Base-by-base conservation (phyloP, 2,888 invertebrate genomes). In the Dexiosoma caninum region DNA sequence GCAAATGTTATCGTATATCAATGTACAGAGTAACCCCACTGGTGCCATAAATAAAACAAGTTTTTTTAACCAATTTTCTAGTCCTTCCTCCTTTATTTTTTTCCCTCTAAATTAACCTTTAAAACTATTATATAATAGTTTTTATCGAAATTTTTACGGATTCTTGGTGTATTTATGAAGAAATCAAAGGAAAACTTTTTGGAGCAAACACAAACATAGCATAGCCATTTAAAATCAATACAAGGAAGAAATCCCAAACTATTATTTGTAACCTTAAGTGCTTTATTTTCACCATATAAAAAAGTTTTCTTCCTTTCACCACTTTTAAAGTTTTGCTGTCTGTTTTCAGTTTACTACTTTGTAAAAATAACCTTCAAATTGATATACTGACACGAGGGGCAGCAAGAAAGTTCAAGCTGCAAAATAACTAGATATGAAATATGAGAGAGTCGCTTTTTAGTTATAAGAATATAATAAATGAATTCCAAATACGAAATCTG, bases 191-290 rank as follows among this genome's bases (percentile, higher is more conserved):
- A 46, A 51, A 69, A 53, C 9, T 62, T 62, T 23, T 69, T 60
- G 44, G 37, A 37, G 64, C 49, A 12, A 51, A 12, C 7, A 35
- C 12, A 9, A 32, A 44, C 8, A 12, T n/a, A n/a, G n/a, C n/a
- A 49, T 40, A 49, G n/a, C 59, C 40, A n/a, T 49, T 59, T 49
- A 40, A 19, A 51, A 75, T 62, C 51, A 60, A 51, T 71, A 51
- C 60, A 23, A 57, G 19, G 37, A 66, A 40, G 12, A 46, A 62
- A 66, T 57, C 30, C 21, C 37, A 30, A 77, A 55, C 60, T 46
- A 62, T 12, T 16, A 32, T 62, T 30, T 74, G 49, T 69, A 74
- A 57, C 72, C 67, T 74, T 78, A 69, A 74, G 62, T 72, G 67
- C n/a, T 67, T 69, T 51, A 51, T 67, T 76, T 53, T 70, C 19